Percentiles rank a stretch among this genome's conserved stretches.
Conservation (phyloP, 2,113 vertebrate genomes). For the Oriolus oriolus region DNA sequence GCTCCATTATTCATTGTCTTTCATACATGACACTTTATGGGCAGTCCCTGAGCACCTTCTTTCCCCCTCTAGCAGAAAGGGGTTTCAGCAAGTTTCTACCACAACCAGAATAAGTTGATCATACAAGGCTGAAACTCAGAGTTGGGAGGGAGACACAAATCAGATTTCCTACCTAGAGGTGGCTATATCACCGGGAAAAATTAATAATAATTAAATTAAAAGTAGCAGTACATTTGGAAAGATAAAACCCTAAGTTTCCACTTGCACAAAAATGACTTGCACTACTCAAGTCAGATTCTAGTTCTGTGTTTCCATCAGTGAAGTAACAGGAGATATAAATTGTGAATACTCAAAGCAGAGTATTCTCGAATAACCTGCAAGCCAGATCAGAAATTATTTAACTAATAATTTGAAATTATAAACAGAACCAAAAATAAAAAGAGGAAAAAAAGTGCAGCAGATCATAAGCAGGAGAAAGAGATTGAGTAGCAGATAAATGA, state of each 20-base stretch:
- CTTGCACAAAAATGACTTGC: neutral
- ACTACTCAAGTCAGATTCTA: neutral
- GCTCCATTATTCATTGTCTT: conserved; percentile 2
- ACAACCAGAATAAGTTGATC: neutral
- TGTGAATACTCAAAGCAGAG: neutral
- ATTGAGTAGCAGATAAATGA: conserved; percentile 14
- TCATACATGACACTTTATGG: neutral
- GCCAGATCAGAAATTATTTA: neutral
- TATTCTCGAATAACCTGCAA: conserved; percentile 10
- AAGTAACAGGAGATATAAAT: neutral
- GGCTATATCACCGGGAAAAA: neutral
- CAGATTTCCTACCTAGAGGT: neutral
- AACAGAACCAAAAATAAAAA: neutral
- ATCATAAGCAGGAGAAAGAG: conserved; percentile 18
- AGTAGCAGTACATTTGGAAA: neutral
- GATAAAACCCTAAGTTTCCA: neutral
- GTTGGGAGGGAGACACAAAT: neutral
- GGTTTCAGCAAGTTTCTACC: neutral
- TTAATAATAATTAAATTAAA: neutral
- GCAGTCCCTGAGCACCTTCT: neutral
- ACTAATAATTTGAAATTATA: neutral
- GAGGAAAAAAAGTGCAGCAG: neutral
- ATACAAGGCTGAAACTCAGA: neutral
- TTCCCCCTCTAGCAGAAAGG: neutral
- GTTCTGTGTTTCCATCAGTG: neutral